phyloP scores from a whole-genome alignment of 1,140 invertebrate species.

The Drosophila navojoa region DNA sequence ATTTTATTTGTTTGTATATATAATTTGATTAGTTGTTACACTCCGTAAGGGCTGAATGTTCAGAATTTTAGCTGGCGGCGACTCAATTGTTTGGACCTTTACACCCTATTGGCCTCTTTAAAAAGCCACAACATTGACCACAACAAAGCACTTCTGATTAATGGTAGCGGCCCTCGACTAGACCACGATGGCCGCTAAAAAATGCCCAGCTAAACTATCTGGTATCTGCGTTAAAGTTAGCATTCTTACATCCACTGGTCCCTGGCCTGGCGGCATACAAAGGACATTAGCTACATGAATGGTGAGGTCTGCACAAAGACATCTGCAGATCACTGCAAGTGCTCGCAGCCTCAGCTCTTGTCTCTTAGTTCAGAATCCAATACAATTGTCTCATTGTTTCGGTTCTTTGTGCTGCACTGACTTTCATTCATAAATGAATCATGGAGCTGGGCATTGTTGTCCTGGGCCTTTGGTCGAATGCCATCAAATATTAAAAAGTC shows the following conservation, averaged over 20 bases:
- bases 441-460: slow-evolving; percentile 55
- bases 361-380: neutral
- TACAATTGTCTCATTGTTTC: slow-evolving; percentile 43
- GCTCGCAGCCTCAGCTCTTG: slow-evolving; percentile 36
- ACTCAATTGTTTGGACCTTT: slow-evolving; percentile 14
- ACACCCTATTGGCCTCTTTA: slow-evolving; percentile 33
- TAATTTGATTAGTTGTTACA: slow-evolving; percentile 75
- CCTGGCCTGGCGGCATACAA: slow-evolving; percentile 28
- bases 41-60: slow-evolving; percentile 17
- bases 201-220: slow-evolving; percentile 16
- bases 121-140: slow-evolving; percentile 76
- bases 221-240: slow-evolving; percentile 18
- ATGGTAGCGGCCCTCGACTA: slow-evolving; percentile 49
- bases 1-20: slow-evolving; percentile 33
- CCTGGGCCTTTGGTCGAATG: slow-evolving; percentile 19
- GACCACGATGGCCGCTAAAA: slow-evolving; percentile 55
- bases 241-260: slow-evolving; percentile 29
- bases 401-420: slow-evolving; percentile 62
- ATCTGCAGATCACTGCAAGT: slow-evolving; percentile 79
- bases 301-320: slow-evolving; percentile 36
- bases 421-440: slow-evolving; percentile 72
- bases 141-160: slow-evolving; percentile 60
- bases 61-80: neutral
- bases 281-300: slow-evolving; percentile 39
- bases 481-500: slow-evolving; percentile 33